Percentiles rank a stretch among this genome's conserved stretches.
These are phyloP conservation scores for Gordius sp. DNA, from an alignment of 2,888 invertebrate genomes.

Conservation along the genomic window DNA sequence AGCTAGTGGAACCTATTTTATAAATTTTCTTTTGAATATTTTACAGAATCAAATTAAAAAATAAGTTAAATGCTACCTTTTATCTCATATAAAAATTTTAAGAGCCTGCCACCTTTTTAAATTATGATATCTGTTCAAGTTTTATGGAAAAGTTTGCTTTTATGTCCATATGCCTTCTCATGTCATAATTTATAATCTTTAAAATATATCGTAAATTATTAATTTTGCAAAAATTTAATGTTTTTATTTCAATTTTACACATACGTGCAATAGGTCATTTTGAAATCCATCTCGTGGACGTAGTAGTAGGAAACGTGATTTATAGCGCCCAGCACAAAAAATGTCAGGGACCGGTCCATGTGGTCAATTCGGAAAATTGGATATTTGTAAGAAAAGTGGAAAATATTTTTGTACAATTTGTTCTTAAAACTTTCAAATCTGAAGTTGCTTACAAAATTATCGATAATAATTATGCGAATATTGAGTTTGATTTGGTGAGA, in stretches of 20 bases:
- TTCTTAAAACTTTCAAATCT: not conserved
- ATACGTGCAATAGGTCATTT: constrained; percentile 39
- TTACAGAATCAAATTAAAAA: too few relatives aligned
- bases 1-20: too few relatives aligned
- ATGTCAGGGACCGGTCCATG: constrained; percentile 51
- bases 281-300: constrained; percentile 60
- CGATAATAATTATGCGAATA: too few relatives aligned
- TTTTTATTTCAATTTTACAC: constrained; percentile 16
- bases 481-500: too few relatives aligned
- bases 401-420: constrained; percentile 13
- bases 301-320: constrained; percentile 58
- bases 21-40: too few relatives aligned
- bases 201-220: not conserved
- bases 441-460: too few relatives aligned
- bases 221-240: constrained; percentile 11
- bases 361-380: constrained; percentile 90
- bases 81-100: too few relatives aligned
- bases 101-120: too few relatives aligned
- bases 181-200: not conserved
- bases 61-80: too few relatives aligned
- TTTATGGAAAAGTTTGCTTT: too few relatives aligned
- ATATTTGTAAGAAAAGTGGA: constrained; percentile 36
- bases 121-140: too few relatives aligned
- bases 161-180: too few relatives aligned
- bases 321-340: constrained; percentile 57